Percentiles rank a stretch among this genome's conserved stretches.
Conservation (phyloP, 2,113 vertebrate species). For the Nematolebias whitei region DNA sequence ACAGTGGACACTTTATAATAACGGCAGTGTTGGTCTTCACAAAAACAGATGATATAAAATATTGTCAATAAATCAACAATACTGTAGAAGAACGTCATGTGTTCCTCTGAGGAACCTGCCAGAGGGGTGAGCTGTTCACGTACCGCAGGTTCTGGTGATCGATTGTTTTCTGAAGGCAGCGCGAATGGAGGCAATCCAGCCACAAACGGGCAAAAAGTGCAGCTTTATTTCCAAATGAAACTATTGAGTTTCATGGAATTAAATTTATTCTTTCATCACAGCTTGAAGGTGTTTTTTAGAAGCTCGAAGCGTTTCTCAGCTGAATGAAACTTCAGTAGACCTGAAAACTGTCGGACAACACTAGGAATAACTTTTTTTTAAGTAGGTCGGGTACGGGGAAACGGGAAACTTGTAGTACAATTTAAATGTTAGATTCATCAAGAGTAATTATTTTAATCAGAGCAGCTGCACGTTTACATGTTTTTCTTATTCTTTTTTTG, state of each 20-base stretch:
- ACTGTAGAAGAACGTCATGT: conserved; percentile 6
- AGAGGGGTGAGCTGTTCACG: conserved; percentile 53
- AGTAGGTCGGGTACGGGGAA: too few species aligned
- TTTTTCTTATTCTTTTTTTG: too few species aligned
- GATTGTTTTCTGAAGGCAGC: conserved; percentile 52
- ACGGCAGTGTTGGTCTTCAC: conserved; percentile 23
- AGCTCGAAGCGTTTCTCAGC: conserved; percentile 22
- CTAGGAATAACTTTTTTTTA: too few species aligned
- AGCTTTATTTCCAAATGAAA: conserved; percentile 23
- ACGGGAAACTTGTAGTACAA: too few species aligned
- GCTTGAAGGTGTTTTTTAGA: conserved; percentile 31
- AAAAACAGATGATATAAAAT: conserved; percentile 32
- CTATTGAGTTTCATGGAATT: conserved; percentile 17
- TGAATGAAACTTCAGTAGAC: conserved; percentile 4
- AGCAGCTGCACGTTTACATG: too few species aligned
- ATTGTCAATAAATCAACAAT: conserved; percentile 37
- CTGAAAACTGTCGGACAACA: too few species aligned
- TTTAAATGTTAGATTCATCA: too few species aligned
- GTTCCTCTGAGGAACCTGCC: conserved; percentile 43
- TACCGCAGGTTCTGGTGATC: conserved; percentile 28
- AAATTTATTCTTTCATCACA: conserved; percentile 50
- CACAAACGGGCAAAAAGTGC: conserved; percentile 17
- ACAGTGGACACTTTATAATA: not conserved
- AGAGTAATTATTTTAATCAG: too few species aligned
- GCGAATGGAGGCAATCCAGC: conserved; percentile 34